phyloP scores from a whole-genome alignment of 2,113 vertebrate species.

The Orientallactaga bullata region DNA sequence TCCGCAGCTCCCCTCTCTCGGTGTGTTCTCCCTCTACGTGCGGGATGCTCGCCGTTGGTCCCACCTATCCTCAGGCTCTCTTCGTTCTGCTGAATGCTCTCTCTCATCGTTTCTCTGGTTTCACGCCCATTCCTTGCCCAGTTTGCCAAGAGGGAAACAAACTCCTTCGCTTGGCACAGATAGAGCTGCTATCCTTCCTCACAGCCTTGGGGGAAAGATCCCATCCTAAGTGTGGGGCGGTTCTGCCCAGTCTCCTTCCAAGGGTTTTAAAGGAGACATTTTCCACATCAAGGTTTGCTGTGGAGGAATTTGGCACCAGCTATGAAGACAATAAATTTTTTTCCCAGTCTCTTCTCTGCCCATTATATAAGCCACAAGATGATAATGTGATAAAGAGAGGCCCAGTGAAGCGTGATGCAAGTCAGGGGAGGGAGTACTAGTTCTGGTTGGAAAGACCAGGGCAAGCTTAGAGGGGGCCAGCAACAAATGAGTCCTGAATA shows the following conservation, averaged over 20 bases:
- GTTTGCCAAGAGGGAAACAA: neutral
- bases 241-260: neutral
- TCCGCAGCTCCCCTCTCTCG: rapidly evolving
- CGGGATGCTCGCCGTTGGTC: neutral
- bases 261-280: conserved; percentile 9
- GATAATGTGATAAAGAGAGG: conserved; percentile 34
- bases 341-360: too few species aligned
- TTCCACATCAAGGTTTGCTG: conserved; percentile 38
- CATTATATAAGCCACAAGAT: conserved; percentile 51
- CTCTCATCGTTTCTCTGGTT: neutral
- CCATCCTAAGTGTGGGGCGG: neutral
- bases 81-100: neutral
- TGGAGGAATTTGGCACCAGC: conserved; percentile 50
- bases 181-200: too few species aligned
- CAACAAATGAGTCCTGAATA: conserved; percentile 3
- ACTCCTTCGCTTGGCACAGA: neutral
- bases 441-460: conserved; percentile 17
- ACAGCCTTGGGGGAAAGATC: neutral
- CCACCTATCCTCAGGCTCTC: neutral
- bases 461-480: neutral
- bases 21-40: too few species aligned
- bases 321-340: conserved; percentile 57
- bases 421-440: neutral
- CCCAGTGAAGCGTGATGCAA: conserved; percentile 6
- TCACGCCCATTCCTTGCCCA: neutral